Conservation (phyloP, 2,797 vertebrate species). For the Amphiprion clarkii region DNA sequence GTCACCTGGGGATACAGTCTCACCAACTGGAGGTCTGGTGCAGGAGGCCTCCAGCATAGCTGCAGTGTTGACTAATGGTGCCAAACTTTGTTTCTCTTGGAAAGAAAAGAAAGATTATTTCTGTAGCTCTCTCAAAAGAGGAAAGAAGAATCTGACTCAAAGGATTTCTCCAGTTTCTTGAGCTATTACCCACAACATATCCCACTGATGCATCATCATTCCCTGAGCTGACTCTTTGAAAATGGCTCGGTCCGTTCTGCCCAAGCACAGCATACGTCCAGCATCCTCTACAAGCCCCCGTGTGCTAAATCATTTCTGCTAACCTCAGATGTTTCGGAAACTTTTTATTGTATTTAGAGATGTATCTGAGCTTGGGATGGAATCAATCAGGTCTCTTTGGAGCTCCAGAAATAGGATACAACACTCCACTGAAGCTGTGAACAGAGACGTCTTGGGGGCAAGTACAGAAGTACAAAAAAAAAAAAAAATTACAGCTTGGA, state of each 20-base stretch:
- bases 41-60: conserved; percentile 8
- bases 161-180: conserved; percentile 9
- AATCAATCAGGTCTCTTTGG: conserved; percentile 17
- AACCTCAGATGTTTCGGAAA: conserved; percentile 23
- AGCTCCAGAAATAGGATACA: conserved; percentile 8
- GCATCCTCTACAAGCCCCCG: background rate
- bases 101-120: conserved; percentile 24
- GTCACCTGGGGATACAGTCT: conserved; percentile 30
- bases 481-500: background rate
- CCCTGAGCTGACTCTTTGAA: conserved; percentile 21
- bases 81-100: conserved; percentile 21
- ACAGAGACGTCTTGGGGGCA: conserved; percentile 3
- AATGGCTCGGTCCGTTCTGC: conserved; percentile 20
- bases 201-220: conserved; percentile 37
- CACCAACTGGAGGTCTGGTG: conserved; percentile 11
- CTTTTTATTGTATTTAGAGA: conserved; percentile 26
- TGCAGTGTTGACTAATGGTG: background rate
- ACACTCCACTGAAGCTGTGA: background rate
- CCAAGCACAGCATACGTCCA: conserved; percentile 28
- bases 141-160: conserved; percentile 9
- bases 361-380: conserved; percentile 11
- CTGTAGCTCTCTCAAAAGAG: conserved; percentile 37
- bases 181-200: conserved; percentile 38
- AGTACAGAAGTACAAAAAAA: background rate
- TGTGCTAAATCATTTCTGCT: conserved; percentile 27